Evolutionary conservation across 2,113 vertebrate genomes (phyloP).

Genomic region (Electrona antarctica): DNA sequence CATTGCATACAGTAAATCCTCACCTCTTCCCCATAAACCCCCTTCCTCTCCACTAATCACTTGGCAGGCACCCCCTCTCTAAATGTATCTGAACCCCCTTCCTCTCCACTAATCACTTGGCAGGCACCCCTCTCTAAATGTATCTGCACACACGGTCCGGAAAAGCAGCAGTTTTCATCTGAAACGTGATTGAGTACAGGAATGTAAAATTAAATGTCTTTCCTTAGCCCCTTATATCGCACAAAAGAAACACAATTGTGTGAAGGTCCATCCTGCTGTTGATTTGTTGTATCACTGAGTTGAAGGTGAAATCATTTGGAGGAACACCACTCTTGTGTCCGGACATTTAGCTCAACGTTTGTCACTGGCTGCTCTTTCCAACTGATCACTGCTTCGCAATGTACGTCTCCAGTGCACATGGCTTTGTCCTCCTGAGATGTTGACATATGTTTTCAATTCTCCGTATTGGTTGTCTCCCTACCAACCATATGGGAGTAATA

Average conservation of each 20-base stretch:
- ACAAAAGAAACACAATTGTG: slow-evolving; percentile 27
- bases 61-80: slow-evolving; percentile 23
- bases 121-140: slow-evolving; percentile 15
- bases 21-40: background rate
- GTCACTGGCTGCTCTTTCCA: slow-evolving; percentile 23
- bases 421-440: background rate
- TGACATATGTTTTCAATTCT: slow-evolving; percentile 53
- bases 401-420: slow-evolving; percentile 15
- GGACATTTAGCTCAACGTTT: slow-evolving; percentile 13
- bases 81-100: slow-evolving; percentile 17
- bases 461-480: slow-evolving; percentile 32
- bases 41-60: slow-evolving; percentile 31
- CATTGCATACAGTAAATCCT: slow-evolving; percentile 28
- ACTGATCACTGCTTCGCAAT: slow-evolving; percentile 39
- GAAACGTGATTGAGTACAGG: slow-evolving; percentile 11
- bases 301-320: slow-evolving; percentile 21
- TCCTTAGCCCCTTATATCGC: slow-evolving; percentile 15
- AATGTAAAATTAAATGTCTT: slow-evolving; percentile 9
- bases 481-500: slow-evolving; percentile 36
- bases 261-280: slow-evolving; percentile 7
- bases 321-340: slow-evolving; percentile 7
- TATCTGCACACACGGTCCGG: slow-evolving; percentile 11
- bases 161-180: slow-evolving; percentile 25
- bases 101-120: slow-evolving; percentile 35
- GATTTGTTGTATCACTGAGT: slow-evolving; percentile 37